phyloP scores from a whole-genome alignment of 1,140 invertebrate genomes.

The Telenomus remus region DNA sequence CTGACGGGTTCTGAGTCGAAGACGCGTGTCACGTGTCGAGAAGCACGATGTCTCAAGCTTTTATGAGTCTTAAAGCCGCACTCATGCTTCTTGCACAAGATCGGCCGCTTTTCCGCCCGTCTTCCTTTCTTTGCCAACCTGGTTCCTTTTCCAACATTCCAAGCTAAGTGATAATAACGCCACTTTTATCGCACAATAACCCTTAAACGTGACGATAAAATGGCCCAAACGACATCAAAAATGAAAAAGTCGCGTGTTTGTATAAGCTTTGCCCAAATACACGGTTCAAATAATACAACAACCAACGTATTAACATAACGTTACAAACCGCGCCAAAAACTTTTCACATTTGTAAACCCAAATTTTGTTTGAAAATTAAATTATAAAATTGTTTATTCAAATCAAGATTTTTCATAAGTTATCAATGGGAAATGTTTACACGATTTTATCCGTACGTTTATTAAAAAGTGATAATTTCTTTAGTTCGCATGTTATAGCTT shows the following conservation, averaged over 20 bases:
- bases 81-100: slow-evolving; percentile 70
- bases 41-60: slow-evolving; percentile 68
- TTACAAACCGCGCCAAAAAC: no score
- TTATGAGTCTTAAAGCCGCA: slow-evolving; percentile 75
- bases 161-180: slow-evolving; percentile 75
- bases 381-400: no score
- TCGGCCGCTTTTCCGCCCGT: slow-evolving; percentile 62
- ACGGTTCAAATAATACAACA: not conserved
- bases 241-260: slow-evolving; percentile 69
- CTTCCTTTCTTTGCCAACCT: slow-evolving; percentile 53
- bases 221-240: slow-evolving; percentile 71
- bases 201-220: slow-evolving; percentile 74
- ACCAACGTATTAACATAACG: no score
- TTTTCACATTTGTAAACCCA: no score
- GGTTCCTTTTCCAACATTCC: slow-evolving; percentile 58
- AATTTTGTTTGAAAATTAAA: no score
- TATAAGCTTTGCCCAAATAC: not conserved
- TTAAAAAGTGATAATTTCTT: no score
- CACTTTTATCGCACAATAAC: slow-evolving; percentile 76
- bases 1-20: slow-evolving; percentile 51
- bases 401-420: no score
- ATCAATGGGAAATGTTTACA: no score
- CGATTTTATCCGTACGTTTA: no score
- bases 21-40: slow-evolving; percentile 61
- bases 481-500: no score